Conservation (phyloP, 2,888 invertebrate species). For the Dryadula phaetusa region DNA sequence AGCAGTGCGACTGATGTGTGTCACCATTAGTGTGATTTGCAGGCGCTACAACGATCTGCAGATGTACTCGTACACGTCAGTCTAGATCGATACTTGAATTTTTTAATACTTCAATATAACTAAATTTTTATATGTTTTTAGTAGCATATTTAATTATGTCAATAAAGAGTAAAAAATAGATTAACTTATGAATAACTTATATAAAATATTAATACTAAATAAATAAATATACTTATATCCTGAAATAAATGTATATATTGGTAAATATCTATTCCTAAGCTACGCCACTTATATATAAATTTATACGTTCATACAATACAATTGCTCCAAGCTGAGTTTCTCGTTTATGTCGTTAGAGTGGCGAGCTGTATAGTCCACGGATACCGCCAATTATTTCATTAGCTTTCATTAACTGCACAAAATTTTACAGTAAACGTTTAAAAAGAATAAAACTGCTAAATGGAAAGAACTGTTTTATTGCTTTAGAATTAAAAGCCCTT, state of each 20-base stretch:
- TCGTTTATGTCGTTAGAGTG: slow-evolving; percentile 12
- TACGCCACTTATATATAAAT: background rate
- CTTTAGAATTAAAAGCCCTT: slow-evolving; percentile 12
- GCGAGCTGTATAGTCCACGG: slow-evolving; percentile 45
- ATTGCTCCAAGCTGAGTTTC: background rate
- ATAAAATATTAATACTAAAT: no score
- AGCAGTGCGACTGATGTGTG: slow-evolving; percentile 29
- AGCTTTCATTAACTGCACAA: slow-evolving; percentile 55
- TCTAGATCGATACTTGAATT: background rate
- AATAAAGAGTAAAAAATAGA: no score
- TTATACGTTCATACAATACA: background rate
- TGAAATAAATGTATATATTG: no score
- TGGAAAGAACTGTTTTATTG: slow-evolving; percentile 35
- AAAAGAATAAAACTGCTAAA: slow-evolving; percentile 31
- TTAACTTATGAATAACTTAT: no score
- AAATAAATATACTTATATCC: no score
- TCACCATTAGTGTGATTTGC: slow-evolving; percentile 31
- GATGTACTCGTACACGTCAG: background rate
- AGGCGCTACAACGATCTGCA: slow-evolving; percentile 1
- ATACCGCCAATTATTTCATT: slow-evolving; percentile 74
- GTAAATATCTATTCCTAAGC: no score
- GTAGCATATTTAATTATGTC: no score
- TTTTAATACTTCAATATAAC: background rate
- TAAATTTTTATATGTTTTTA: no score
- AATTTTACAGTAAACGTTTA: slow-evolving; percentile 42